These are phyloP conservation scores for Bibio marci DNA, from an alignment of 2,888 invertebrate species.

Conservation along the genomic window DNA sequence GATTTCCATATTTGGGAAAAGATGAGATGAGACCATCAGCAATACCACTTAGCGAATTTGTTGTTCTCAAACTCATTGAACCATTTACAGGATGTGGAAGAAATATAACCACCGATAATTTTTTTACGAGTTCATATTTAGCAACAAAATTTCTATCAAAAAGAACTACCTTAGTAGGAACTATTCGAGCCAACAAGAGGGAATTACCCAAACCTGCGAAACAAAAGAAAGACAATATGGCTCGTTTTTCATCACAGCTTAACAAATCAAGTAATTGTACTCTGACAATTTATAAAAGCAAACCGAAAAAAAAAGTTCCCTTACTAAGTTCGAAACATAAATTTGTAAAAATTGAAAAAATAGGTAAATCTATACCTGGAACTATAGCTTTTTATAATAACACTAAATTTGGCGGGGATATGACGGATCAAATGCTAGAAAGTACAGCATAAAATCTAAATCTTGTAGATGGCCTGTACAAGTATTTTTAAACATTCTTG, in stretches of 20 bases:
- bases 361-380: neutral
- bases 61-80: neutral
- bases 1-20: neutral
- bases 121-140: conserved; percentile 1
- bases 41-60: neutral
- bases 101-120: conserved; percentile 5
- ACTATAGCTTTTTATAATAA: neutral
- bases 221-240: too few relatives aligned
- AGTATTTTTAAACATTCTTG: neutral
- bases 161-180: conserved; percentile 3
- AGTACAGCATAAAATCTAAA: neutral
- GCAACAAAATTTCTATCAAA: neutral
- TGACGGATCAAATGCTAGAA: neutral
- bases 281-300: neutral
- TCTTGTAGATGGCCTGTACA: neutral
- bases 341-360: neutral
- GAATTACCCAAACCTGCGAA: too few relatives aligned
- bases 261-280: too few relatives aligned
- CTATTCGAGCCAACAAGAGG: too few relatives aligned
- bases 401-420: too few relatives aligned
- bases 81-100: neutral
- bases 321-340: too few relatives aligned
- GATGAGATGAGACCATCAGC: neutral
- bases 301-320: neutral
- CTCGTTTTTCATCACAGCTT: too few relatives aligned